Percentiles rank a stretch among this genome's conserved stretches.
Evolutionary conservation across 2,797 vertebrate species (phyloP).

Genomic region (Echiichthys vipera): DNA sequence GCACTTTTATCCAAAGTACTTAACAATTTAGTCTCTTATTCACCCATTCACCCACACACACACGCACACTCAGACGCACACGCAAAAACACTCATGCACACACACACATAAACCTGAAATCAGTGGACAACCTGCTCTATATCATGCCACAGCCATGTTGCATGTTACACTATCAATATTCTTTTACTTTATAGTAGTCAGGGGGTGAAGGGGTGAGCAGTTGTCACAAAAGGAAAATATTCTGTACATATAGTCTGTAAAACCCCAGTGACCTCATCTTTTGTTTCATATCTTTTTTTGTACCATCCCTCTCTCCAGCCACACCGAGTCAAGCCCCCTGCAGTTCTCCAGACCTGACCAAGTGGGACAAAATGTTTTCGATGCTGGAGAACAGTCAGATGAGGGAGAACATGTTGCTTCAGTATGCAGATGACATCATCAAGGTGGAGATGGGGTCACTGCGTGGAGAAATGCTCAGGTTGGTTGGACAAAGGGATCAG

Average conservation of each 20-base stretch:
- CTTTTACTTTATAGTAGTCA: background rate
- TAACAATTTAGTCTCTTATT: too few relatives aligned
- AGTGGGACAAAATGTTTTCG: conserved; percentile 97
- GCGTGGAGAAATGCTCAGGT: conserved; percentile 87
- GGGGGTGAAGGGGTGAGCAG: background rate
- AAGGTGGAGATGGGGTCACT: conserved; percentile 88
- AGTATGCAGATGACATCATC: conserved; percentile 88
- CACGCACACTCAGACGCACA: too few relatives aligned
- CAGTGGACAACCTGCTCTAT: too few relatives aligned
- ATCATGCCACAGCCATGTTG: too few relatives aligned
- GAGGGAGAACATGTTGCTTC: conserved; percentile 95
- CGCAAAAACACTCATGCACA: too few relatives aligned
- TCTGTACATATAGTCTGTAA: background rate
- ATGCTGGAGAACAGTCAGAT: conserved; percentile 99
- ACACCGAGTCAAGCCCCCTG: conserved; percentile 77
- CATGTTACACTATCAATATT: background rate
- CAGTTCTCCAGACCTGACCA: conserved; percentile 74
- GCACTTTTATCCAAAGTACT: too few relatives aligned
- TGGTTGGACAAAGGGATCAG: conserved; percentile 31
- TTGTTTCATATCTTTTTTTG: background rate
- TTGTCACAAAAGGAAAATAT: background rate
- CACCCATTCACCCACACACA: too few relatives aligned
- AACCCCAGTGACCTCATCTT: background rate
- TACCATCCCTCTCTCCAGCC: conserved; percentile 46
- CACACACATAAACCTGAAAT: too few relatives aligned